phyloP scores from a whole-genome alignment of 1,140 invertebrate species.

The Macrocentrus cingulum region DNA sequence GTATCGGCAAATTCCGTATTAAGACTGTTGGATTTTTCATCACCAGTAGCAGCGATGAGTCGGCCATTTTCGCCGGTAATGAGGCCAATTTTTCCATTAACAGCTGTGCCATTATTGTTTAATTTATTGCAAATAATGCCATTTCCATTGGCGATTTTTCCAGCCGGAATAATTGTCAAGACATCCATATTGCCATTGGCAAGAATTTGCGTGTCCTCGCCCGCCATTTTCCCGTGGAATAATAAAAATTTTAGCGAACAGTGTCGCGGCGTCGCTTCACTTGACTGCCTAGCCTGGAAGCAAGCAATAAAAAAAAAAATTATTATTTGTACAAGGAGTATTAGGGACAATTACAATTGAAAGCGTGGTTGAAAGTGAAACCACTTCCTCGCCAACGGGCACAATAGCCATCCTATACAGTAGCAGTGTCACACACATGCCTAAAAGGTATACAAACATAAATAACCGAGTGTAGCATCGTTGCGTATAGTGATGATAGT shows the following conservation, averaged over 20 bases:
- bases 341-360: slow-evolving; percentile 18
- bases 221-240: slow-evolving; percentile 42
- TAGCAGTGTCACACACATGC: slow-evolving; percentile 1
- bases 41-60: slow-evolving; percentile 32
- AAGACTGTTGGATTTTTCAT: slow-evolving; percentile 46
- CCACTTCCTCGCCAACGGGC: background rate
- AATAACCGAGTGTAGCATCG: slow-evolving; percentile 11
- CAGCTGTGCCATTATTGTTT: slow-evolving; percentile 52
- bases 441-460: background rate
- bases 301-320: slow-evolving; percentile 1
- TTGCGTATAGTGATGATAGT: slow-evolving; percentile 4
- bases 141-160: slow-evolving; percentile 47
- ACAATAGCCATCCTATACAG: slow-evolving; percentile 6
- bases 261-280: no score
- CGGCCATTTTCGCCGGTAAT: slow-evolving; percentile 43
- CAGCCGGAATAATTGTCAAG: slow-evolving; percentile 48
- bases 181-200: slow-evolving; percentile 44
- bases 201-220: slow-evolving; percentile 46
- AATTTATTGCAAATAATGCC: slow-evolving; percentile 42
- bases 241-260: no score
- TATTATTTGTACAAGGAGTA: slow-evolving; percentile 3
- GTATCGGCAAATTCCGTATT: slow-evolving; percentile 54
- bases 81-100: slow-evolving; percentile 50
- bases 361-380: slow-evolving; percentile 26
- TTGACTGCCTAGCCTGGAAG: background rate